Evolutionary conservation across 2,888 invertebrate species (phyloP).

Genomic region (Drosophila anceps): DNA sequence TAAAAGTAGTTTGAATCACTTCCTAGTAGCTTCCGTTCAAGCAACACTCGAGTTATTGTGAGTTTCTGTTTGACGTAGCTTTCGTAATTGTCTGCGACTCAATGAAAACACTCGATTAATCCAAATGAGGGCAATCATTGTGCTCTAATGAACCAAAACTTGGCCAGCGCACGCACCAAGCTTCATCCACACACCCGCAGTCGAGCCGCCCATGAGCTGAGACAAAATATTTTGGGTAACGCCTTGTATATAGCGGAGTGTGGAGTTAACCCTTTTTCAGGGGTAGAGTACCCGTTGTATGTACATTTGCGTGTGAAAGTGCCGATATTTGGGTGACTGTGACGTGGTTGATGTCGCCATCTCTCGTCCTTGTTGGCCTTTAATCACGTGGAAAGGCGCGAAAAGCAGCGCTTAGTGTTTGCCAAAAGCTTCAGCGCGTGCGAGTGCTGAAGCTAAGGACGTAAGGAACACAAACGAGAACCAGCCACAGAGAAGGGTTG

Average conservation of each 20-base stretch:
- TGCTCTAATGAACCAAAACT: slow-evolving; percentile 81
- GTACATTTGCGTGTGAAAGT: slow-evolving; percentile 79
- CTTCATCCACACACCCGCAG: slow-evolving; percentile 9
- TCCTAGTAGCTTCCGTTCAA: neutral
- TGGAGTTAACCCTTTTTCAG: slow-evolving; percentile 64
- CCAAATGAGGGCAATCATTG: slow-evolving; percentile 79
- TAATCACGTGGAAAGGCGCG: slow-evolving; percentile 85
- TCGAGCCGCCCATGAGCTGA: slow-evolving; percentile 35
- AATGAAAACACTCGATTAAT: slow-evolving; percentile 78
- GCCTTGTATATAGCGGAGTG: slow-evolving; percentile 47
- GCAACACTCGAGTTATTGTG: slow-evolving; percentile 1
- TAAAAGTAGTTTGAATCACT: neutral
- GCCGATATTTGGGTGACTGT: slow-evolving; percentile 74
- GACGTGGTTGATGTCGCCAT: slow-evolving; percentile 64
- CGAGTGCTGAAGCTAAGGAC: slow-evolving; percentile 18
- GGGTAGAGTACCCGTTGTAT: slow-evolving; percentile 37
- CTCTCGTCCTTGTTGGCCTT: slow-evolving; percentile 61
- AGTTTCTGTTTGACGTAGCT: neutral
- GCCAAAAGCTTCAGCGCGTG: slow-evolving; percentile 79
- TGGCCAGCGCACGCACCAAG: slow-evolving; percentile 63
- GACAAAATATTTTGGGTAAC: slow-evolving; percentile 75
- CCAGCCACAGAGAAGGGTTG: slow-evolving; percentile 57
- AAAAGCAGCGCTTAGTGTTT: slow-evolving; percentile 83
- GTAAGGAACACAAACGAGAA: neutral
- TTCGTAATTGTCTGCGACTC: slow-evolving; percentile 30